phyloP scores from a whole-genome alignment of 1,140 invertebrate species.

The Meloidogyne chitwoodi region DNA sequence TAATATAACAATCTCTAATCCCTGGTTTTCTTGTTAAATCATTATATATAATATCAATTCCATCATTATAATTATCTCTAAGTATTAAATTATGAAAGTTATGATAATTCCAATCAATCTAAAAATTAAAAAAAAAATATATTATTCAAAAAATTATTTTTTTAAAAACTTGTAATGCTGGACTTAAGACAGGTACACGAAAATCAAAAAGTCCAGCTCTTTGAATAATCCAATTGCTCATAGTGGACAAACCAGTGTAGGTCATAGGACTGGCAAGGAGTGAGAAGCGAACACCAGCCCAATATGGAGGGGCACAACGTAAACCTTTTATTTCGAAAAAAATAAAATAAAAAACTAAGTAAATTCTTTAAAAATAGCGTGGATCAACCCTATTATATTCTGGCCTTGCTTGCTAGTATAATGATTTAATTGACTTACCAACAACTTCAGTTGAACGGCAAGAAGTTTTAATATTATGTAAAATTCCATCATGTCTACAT shows the following conservation, averaged over 20 bases:
- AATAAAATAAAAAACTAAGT: background rate
- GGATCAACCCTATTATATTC: too few species aligned
- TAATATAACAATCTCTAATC: constrained; percentile 39
- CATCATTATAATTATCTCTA: constrained; percentile 62
- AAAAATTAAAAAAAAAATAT: background rate
- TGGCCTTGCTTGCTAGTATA: too few species aligned
- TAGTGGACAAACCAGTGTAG: constrained; percentile 73
- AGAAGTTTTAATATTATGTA: constrained; percentile 63
- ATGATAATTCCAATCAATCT: constrained; percentile 87
- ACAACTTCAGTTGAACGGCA: constrained; percentile 55
- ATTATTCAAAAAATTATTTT: background rate
- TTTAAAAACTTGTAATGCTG: constrained; percentile 72
- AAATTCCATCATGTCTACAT: constrained; percentile 68
- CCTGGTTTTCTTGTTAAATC: constrained; percentile 69
- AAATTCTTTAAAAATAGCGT: too few species aligned
- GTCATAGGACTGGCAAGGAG: constrained; percentile 78
- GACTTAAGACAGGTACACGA: constrained; percentile 75
- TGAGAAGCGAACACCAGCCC: constrained; percentile 84
- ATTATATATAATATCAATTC: constrained; percentile 80
- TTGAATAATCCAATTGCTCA: constrained; percentile 83
- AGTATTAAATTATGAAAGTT: constrained; percentile 67
- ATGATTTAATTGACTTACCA: constrained; percentile 13
- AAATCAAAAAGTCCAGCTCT: constrained; percentile 90
- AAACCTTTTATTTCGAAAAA: constrained; percentile 23
- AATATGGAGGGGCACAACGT: constrained; percentile 78